These are phyloP conservation scores for Hippocampus zosterae DNA, from an alignment of 2,113 vertebrate genomes.

Conservation along the genomic window DNA sequence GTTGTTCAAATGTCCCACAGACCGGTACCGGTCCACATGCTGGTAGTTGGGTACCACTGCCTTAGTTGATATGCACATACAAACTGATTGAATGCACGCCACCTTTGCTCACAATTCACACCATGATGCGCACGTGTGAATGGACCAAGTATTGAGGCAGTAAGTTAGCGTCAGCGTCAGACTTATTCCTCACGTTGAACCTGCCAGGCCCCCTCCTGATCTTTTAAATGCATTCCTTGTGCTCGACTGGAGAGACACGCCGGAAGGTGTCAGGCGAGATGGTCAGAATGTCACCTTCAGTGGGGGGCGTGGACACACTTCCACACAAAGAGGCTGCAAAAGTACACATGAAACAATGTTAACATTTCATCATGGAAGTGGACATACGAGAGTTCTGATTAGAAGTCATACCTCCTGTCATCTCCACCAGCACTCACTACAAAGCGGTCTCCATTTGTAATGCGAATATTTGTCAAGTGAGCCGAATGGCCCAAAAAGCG, in stretches of 20 bases:
- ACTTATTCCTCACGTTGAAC: constrained; percentile 34
- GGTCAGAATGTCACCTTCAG: constrained; percentile 62
- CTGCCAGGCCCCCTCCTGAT: constrained; percentile 35
- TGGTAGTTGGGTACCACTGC: background rate
- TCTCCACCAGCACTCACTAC: constrained; percentile 94
- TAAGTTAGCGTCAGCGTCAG: constrained; percentile 35
- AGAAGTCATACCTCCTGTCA: constrained; percentile 82
- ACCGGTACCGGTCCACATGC: background rate
- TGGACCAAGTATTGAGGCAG: constrained; percentile 63
- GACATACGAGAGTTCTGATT: background rate
- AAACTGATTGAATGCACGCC: constrained; percentile 20
- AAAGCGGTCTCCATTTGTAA: constrained; percentile 87
- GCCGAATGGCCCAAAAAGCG: constrained; percentile 94
- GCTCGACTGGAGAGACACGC: constrained; percentile 23
- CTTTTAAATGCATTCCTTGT: constrained; percentile 20
- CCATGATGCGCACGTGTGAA: constrained; percentile 46
- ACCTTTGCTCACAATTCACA: constrained; percentile 42
- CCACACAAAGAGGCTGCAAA: constrained; percentile 91
- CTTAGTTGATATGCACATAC: constrained; percentile 39
- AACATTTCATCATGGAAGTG: background rate
- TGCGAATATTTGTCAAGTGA: constrained; percentile 91
- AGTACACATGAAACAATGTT: background rate
- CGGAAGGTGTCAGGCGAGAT: constrained; percentile 34
- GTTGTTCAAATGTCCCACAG: background rate
- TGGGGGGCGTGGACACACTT: constrained; percentile 89